Evolutionary conservation across 2,888 invertebrate species (phyloP), one percentile per base, ranked within the genome.

Genomic region (Mylabris sibirica): DNA sequence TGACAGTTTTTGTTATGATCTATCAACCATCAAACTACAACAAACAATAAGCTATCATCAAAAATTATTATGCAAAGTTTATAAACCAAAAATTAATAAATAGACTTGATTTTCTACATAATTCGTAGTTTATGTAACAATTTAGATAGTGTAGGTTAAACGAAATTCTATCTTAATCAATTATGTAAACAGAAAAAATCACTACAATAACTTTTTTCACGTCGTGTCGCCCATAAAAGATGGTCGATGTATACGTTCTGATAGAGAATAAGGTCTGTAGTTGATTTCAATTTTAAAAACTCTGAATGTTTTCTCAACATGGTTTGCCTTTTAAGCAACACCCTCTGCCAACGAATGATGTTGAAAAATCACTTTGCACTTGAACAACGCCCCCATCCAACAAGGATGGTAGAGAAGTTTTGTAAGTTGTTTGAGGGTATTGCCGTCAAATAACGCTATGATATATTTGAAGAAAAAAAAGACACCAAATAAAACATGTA

Each of bases 271-370:
- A n/a, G 24, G n/a, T 57, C 53, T 22, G 61, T 26, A 62, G 67
- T 70, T 71, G 71, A 74, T 69, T 67, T 71, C 72, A 68, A 75
- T 77, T 74, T 74, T 69, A 71, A 74, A 71, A 76, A 77, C 77
- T 78, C 76, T 2, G 75, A 77, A 77, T 78, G 78, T 79, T 79
- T 78, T 76, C 74, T 72, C 77, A 76, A 80, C 80, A 80, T 72
- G 80, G 78, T 80, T 80, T 80, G 78, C 79, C 78, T 80, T 77
- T 80, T 78, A 80, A 76, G 74, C 77, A 72, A 75, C 71, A 71
- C 24, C 57, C 71, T n/a, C n/a, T 75, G 73, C 73, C 75, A 77
- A 73, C 75, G 79, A 79, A 79, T 80, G 78, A 77, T 77, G 77
- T 75, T 79, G 78, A 80, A 80, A 80, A 79, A 80, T 80, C 78